A percentile compares a stretch with the other conserved stretches of the same genome.
phyloP scores from a whole-genome alignment of 2,113 vertebrate species.

The Menidia beryllina region DNA sequence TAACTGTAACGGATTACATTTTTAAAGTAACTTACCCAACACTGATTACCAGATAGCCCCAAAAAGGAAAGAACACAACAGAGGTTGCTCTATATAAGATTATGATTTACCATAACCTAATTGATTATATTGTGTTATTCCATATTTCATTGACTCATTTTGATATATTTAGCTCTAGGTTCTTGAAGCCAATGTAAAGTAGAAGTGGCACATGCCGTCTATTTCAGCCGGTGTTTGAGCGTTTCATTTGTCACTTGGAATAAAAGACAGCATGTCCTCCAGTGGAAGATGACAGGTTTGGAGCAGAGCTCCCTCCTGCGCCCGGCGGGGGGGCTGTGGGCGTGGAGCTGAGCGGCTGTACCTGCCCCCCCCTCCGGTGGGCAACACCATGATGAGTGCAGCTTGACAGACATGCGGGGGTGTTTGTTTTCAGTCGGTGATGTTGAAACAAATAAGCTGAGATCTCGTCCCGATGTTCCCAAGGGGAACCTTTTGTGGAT shows the following conservation, averaged over 20 bases:
- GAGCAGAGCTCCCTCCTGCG: not conserved
- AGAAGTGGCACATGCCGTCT: not conserved
- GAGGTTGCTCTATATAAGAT: no score
- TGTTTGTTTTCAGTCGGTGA: conserved; percentile 73
- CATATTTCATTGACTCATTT: no score
- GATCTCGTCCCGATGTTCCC: conserved; percentile 68
- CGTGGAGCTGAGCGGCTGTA: conserved; percentile 19
- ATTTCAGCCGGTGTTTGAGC: conserved; percentile 6
- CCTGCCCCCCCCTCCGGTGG: conserved; percentile 28
- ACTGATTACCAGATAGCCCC: no score
- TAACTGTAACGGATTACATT: no score
- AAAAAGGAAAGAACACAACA: no score
- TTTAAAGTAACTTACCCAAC: no score
- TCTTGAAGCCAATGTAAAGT: not conserved
- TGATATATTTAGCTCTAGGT: conserved; percentile 7
- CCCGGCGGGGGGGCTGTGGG: not conserved
- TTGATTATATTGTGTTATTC: no score
- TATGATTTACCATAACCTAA: no score
- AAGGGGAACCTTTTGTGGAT: conserved; percentile 49
- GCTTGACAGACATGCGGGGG: conserved; percentile 61
- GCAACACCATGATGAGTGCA: conserved; percentile 54
- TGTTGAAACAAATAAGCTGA: conserved; percentile 69
- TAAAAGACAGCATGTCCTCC: not conserved
- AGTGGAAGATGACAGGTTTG: not conserved
- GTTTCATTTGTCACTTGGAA: not conserved